Conservation (phyloP, 2,797 vertebrate genomes). For the Bufotes viridis region DNA sequence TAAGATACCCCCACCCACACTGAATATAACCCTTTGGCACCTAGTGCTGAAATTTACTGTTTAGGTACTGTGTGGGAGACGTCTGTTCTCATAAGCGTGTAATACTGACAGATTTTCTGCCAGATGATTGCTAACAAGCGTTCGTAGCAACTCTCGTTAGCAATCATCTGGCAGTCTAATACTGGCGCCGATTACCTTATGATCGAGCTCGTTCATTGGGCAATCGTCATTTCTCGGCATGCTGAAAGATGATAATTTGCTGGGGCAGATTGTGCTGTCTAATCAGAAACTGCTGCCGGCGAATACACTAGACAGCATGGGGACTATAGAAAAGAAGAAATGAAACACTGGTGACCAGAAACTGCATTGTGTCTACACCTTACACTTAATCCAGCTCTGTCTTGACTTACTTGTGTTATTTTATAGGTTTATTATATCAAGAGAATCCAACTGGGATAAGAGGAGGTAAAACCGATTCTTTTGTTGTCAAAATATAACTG, state of each 20-base stretch:
- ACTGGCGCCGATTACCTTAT: no score
- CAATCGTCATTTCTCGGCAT: no score
- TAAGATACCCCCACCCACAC: no score
- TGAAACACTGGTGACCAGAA: slow-evolving; percentile 23
- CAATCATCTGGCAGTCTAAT: no score
- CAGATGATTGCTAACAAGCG: no score
- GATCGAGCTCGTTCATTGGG: no score
- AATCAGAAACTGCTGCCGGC: no score
- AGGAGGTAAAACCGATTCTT: slow-evolving; percentile 31
- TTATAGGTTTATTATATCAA: slow-evolving; percentile 33
- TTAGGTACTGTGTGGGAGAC: not conserved
- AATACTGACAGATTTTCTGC: no score
- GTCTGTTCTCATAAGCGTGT: not conserved
- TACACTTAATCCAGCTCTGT: slow-evolving; percentile 21
- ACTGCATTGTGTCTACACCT: slow-evolving; percentile 10
- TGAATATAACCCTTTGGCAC: not conserved
- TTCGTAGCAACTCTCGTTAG: no score
- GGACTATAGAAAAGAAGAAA: slow-evolving; percentile 2
- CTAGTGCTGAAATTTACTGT: not conserved
- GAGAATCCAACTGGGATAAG: slow-evolving; percentile 38
- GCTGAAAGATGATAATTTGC: no score
- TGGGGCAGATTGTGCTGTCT: no score
- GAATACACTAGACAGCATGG: no score
- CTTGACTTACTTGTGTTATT: slow-evolving; percentile 20
- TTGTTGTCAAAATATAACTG: slow-evolving; percentile 34